A percentile compares a stretch with the other conserved stretches of the same genome.
phyloP scores from a whole-genome alignment of 2,888 invertebrate species.

The Entomobrya multifasciata region DNA sequence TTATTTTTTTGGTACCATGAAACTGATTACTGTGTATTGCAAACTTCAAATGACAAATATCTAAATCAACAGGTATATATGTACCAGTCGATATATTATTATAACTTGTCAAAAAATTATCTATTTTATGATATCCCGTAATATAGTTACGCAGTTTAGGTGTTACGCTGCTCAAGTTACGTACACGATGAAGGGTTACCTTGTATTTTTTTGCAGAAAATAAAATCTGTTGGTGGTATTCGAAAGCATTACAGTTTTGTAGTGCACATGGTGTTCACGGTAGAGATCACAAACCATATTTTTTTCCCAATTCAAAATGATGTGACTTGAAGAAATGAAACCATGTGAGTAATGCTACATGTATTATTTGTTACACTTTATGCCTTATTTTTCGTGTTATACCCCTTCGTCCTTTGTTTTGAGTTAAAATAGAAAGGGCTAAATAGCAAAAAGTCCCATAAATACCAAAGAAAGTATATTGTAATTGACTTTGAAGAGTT shows the following conservation, averaged over 20 bases:
- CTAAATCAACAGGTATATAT: not conserved
- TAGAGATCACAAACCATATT: slow-evolving; percentile 29
- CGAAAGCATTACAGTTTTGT: too few relatives aligned
- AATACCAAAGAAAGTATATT: slow-evolving; percentile 10
- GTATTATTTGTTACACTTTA: not conserved
- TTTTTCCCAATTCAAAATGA: not conserved
- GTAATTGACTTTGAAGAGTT: not conserved
- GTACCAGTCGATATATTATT: not conserved
- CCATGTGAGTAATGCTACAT: not conserved
- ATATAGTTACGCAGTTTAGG: slow-evolving; percentile 10
- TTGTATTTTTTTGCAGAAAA: not conserved
- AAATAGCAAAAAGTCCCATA: not conserved
- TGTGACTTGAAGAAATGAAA: not conserved
- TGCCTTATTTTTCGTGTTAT: too few relatives aligned
- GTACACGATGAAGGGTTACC: slow-evolving; percentile 28
- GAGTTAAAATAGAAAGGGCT: not conserved
- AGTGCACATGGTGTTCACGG: slow-evolving; percentile 38
- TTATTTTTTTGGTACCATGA: not conserved
- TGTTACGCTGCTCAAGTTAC: slow-evolving; percentile 10
- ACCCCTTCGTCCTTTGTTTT: not conserved
- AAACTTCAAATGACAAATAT: too few relatives aligned
- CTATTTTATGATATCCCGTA: slow-evolving; percentile 22
- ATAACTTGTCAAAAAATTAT: not conserved
- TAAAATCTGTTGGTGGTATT: not conserved
- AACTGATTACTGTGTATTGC: not conserved